Evolutionary conservation across 2,113 vertebrate genomes (phyloP).

Genomic region (Bombycilla garrulus): DNA sequence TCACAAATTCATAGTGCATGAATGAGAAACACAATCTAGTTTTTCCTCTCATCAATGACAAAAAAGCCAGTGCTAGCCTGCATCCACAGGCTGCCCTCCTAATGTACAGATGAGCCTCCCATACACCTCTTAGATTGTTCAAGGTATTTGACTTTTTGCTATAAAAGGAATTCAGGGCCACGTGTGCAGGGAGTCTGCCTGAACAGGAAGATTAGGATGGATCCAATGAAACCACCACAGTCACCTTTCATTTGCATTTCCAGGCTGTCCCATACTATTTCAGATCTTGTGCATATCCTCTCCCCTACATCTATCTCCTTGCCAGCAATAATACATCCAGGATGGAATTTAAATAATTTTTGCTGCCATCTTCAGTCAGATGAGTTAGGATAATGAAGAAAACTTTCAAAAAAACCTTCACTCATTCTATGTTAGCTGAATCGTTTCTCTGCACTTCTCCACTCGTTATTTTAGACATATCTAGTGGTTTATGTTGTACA

Average conservation of each 20-base stretch:
- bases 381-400: background rate
- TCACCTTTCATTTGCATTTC: background rate
- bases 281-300: background rate
- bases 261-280: background rate
- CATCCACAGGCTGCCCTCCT: background rate
- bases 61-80: background rate
- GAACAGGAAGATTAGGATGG: background rate
- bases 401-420: background rate
- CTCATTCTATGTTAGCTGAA: background rate
- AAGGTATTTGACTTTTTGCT: background rate
- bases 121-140: background rate
- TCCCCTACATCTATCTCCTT: accelerated
- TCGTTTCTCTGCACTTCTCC: background rate
- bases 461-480: background rate
- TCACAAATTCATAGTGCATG: background rate
- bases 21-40: accelerated
- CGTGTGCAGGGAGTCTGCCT: background rate
- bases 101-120: accelerated
- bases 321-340: background rate
- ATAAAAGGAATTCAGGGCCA: background rate
- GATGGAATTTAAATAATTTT: background rate
- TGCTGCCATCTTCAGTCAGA: background rate
- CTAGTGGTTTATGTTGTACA: background rate
- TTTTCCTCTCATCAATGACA: background rate
- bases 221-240: background rate